Evolutionary conservation across 2,797 vertebrate species (phyloP).

Genomic region (Pogonophryne albipinna): DNA sequence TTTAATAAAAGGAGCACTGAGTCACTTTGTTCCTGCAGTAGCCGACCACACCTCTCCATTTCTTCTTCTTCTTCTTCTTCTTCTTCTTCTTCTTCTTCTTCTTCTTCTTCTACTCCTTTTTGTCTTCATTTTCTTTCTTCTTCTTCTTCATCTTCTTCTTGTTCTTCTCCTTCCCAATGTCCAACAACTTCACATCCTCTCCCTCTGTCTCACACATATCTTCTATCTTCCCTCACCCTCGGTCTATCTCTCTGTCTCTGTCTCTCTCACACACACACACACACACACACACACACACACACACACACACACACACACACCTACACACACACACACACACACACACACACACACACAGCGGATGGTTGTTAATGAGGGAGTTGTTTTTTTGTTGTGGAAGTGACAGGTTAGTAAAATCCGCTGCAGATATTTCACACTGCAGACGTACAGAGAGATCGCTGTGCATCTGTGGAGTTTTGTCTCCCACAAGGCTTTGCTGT

Average conservation of each 20-base stretch:
- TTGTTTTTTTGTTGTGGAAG: slow-evolving; percentile 58
- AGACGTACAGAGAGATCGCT: slow-evolving; percentile 21
- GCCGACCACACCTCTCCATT: slow-evolving; percentile 15
- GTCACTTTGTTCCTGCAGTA: slow-evolving; percentile 57
- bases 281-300: not conserved
- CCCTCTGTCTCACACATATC: slow-evolving; percentile 21
- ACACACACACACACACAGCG: slow-evolving; percentile 35
- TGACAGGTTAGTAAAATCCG: slow-evolving; percentile 61
- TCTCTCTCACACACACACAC: slow-evolving; percentile 18
- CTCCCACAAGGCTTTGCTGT: slow-evolving; percentile 44
- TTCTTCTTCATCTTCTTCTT: not conserved
- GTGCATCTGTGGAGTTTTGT: slow-evolving; percentile 30
- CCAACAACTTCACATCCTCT: slow-evolving; percentile 14
- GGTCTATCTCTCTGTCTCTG: slow-evolving; percentile 11
- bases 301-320: slow-evolving; percentile 8
- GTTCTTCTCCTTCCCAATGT: slow-evolving; percentile 23
- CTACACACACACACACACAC: no score
- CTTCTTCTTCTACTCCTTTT: slow-evolving; percentile 7
- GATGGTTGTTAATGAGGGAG: slow-evolving; percentile 58
- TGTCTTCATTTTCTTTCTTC: slow-evolving; percentile 1
- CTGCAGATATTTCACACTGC: slow-evolving; percentile 33
- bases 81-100: slow-evolving; percentile 17
- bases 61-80: slow-evolving; percentile 9
- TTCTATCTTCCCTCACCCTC: slow-evolving; percentile 19
- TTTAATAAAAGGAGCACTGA: slow-evolving; percentile 60